phyloP scores from a whole-genome alignment of 64 coral and sea anemone genomes.

The Astreopora myriophthalma region DNA sequence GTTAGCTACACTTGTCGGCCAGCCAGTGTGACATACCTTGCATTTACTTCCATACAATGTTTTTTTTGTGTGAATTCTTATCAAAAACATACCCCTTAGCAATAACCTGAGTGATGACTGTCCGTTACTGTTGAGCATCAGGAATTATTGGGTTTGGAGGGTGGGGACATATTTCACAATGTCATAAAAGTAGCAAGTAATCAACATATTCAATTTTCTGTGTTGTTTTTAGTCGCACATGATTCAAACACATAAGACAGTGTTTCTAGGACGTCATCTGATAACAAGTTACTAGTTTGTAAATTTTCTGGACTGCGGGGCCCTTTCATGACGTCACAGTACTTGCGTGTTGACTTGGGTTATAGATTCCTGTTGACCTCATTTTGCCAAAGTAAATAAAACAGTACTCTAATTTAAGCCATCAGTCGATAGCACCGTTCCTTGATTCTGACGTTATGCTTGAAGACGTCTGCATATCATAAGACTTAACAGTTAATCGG shows the following conservation, averaged over 20 bases:
- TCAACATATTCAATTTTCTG: conserved; percentile 24
- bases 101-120: background rate
- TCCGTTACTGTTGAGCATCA: background rate
- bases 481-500: background rate
- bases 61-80: conserved; percentile 26
- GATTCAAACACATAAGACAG: background rate
- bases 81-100: background rate
- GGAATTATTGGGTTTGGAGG: background rate
- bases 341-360: background rate
- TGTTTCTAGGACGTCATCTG: conserved; percentile 12
- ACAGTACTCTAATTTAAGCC: background rate
- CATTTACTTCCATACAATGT: conserved; percentile 35
- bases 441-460: background rate
- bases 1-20: too few species aligned
- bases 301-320: conserved; percentile 3
- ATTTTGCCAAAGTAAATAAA: background rate
- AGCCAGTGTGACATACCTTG: conserved; percentile 36
- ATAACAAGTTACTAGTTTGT: background rate
- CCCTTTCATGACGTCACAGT: background rate
- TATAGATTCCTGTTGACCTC: background rate
- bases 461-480: background rate
- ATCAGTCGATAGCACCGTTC: conserved; percentile 8
- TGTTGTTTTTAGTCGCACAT: conserved; percentile 15
- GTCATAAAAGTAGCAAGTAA: conserved; percentile 57
- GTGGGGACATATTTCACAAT: conserved; percentile 10